These are phyloP conservation scores for Etheostoma cragini DNA, from an alignment of 2,113 vertebrate species.

Conservation along the genomic window DNA sequence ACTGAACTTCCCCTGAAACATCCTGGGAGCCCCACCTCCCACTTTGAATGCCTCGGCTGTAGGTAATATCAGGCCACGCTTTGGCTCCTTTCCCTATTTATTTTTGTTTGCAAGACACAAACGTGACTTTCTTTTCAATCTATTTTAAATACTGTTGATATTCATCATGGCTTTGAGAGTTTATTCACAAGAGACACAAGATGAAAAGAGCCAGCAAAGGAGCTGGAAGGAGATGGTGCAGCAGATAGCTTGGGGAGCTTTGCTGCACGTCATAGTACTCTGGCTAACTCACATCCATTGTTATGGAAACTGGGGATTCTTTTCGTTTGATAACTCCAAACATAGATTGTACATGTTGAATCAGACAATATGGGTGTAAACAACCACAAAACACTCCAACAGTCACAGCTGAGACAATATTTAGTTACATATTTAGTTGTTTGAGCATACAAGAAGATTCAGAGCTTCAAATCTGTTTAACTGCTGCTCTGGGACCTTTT, in stretches of 20 bases:
- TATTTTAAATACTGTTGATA: constrained; percentile 45
- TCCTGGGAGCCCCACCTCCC: no score
- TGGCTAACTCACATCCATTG: constrained; percentile 38
- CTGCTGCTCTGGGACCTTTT: background rate
- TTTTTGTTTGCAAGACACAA: constrained; percentile 32
- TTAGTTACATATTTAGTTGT: constrained; percentile 1
- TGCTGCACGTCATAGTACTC: constrained; percentile 12
- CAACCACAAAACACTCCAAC: background rate
- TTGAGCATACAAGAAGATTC: background rate
- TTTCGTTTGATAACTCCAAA: constrained; percentile 38
- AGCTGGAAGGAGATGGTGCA: constrained; percentile 52
- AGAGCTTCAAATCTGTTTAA: background rate
- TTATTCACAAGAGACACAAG: constrained; percentile 55
- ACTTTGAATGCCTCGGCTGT: no score
- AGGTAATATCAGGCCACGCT: background rate
- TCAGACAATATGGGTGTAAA: constrained; percentile 28
- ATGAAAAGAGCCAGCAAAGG: constrained; percentile 57
- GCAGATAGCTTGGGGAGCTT: constrained; percentile 47
- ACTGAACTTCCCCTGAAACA: no score
- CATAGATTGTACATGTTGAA: constrained; percentile 24
- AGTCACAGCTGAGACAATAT: constrained; percentile 23
- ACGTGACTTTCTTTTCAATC: constrained; percentile 26
- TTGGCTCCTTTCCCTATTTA: background rate
- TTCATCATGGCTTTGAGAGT: constrained; percentile 33
- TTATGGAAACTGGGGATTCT: constrained; percentile 30